Evolutionary conservation across 2,113 vertebrate species (phyloP), one percentile per base, ranked within the genome.

Genomic region (Machaerirhynchus nigripectus): DNA sequence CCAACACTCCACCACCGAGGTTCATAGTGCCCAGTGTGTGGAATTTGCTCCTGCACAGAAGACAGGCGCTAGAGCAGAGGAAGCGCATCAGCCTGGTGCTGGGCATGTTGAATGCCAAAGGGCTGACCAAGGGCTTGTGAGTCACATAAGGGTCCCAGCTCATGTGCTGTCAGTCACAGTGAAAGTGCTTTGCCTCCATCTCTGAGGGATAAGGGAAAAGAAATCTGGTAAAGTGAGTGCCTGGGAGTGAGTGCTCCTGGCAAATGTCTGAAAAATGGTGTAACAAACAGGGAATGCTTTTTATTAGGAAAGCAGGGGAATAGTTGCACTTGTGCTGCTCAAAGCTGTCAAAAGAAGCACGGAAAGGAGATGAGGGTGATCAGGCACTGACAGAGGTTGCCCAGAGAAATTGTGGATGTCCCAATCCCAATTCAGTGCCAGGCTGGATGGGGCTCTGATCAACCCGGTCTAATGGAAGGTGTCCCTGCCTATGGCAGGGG

Each of bases 341-440:
- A 96, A 87, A 82, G 59, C 69, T 96, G 92, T 91, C 86, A 94
- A 73, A 87, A 92, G 93, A 74, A 84, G n/a, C 22, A 52, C 16
- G 46, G n/a, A 73, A 89, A 40, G 23, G 52, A 69, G 50, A 6
- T 21, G 78, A 60, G 80, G 84, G 30, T 49, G 31, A 47, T 17
- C 10, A 90, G 24, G 26, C 27, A 42, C 27, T 23, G 31, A 22
- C 40, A 84, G 15, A 84, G 8, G 15, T 7, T 69, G 42, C 26
- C 17, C 21, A 69, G 35, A 77, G 47, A 49, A 84, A 31, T 4
- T 42, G 30, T 47, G 40, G 70, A 31, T 83, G 39, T 4, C 21
- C 11, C 17, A 68, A 7, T 60, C n/a, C 28, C 49, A 86, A 8
- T 49, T 42, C 35, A 70, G 0, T 10, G 31, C 5, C 22, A 28